Conservation (phyloP, 2,113 vertebrate species). For the Dipodomys merriami region DNA sequence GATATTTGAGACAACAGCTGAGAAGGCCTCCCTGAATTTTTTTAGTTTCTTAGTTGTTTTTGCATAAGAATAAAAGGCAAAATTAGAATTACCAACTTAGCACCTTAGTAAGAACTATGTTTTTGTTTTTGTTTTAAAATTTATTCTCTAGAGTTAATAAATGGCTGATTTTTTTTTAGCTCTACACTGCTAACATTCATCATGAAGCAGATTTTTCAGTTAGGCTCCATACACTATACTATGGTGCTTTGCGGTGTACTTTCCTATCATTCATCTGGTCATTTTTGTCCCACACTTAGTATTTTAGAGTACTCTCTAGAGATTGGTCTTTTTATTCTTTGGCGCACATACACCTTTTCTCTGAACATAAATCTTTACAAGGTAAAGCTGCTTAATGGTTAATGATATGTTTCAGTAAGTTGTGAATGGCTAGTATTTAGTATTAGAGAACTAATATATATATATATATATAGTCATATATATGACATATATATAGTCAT, state of each 20-base stretch:
- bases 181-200: neutral
- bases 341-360: neutral
- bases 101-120: neutral
- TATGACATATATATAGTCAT: no score
- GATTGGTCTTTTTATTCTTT: neutral
- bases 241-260: neutral
- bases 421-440: neutral
- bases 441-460: neutral
- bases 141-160: no score
- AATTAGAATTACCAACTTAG: neutral
- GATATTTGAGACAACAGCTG: neutral
- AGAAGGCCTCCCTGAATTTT: neutral
- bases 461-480: no score
- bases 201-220: neutral
- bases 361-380: neutral
- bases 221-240: neutral
- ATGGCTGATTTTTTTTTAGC: no score
- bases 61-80: slow-evolving; percentile 18
- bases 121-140: no score
- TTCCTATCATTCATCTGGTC: neutral
- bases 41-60: slow-evolving; percentile 6
- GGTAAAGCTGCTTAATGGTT: neutral
- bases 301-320: neutral
- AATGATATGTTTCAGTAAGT: neutral
- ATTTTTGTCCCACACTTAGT: neutral